A percentile compares a stretch with the other conserved stretches of the same genome.
These are phyloP conservation scores for Heliornis fulica DNA, from an alignment of 2,113 vertebrate genomes.

Conservation along the genomic window DNA sequence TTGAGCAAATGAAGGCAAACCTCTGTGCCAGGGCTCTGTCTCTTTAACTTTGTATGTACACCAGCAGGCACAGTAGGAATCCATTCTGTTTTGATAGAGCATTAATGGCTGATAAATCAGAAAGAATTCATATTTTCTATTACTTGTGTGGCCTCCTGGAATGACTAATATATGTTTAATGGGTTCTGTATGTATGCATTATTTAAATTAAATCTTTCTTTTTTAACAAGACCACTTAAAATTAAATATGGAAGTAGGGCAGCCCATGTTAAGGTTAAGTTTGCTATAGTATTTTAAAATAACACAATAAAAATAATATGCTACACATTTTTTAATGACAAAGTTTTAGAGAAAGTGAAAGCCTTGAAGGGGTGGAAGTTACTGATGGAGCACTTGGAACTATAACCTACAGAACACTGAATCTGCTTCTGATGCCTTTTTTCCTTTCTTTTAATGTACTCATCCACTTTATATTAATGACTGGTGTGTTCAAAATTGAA, in stretches of 20 bases:
- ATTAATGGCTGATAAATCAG: background rate
- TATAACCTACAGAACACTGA: background rate
- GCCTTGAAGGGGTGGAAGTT: background rate
- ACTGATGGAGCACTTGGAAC: background rate
- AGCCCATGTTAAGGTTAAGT: background rate
- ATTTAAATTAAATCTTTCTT: constrained; percentile 4
- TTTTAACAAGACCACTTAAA: constrained; percentile 8
- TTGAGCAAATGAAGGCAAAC: constrained; percentile 2
- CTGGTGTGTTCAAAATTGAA: background rate
- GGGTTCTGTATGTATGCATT: background rate
- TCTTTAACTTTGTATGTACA: background rate
- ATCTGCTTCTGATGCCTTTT: background rate
- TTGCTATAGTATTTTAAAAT: background rate
- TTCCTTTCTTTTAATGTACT: background rate
- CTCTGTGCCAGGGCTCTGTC: constrained; percentile 24
- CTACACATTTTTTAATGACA: background rate
- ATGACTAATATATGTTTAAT: background rate
- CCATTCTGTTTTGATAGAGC: background rate
- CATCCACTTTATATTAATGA: background rate
- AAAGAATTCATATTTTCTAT: background rate
- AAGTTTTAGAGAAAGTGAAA: background rate
- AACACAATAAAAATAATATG: background rate
- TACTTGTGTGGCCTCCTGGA: background rate
- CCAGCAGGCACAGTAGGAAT: constrained; percentile 15
- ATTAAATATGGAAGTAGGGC: background rate